Conservation (phyloP, 2,797 vertebrate genomes). For the Denticeps clupeoides region DNA sequence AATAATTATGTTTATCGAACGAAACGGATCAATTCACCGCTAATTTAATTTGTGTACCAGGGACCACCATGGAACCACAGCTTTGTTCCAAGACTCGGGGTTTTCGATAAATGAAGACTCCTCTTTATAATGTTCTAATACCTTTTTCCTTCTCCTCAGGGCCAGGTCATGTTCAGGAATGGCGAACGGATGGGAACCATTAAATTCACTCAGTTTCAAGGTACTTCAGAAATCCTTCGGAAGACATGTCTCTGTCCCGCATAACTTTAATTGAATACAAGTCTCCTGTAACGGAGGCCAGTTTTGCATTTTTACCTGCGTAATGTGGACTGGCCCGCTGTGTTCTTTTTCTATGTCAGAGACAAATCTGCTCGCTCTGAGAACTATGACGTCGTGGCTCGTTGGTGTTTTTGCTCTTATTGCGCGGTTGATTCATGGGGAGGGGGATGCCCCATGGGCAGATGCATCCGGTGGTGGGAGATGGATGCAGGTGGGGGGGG, state of each 20-base stretch:
- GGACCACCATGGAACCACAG: no score
- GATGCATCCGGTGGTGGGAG: background rate
- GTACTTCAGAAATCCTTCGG: conserved; percentile 46
- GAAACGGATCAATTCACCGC: conserved; percentile 47
- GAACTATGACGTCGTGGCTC: background rate
- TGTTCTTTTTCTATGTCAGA: no score
- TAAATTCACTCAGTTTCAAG: conserved; percentile 98
- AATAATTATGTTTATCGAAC: conserved; percentile 43
- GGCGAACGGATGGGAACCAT: conserved; percentile 98
- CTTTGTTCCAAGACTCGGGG: no score
- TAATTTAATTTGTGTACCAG: conserved; percentile 45
- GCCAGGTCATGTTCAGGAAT: conserved; percentile 97
- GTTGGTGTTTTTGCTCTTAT: background rate
- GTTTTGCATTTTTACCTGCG: no score
- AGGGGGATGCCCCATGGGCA: conserved; percentile 11
- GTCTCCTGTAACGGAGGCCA: no score
- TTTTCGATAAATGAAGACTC: no score
- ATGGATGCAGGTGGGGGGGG: background rate
- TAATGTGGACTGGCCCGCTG: no score
- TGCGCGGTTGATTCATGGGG: conserved; percentile 19
- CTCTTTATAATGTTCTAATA: no score
- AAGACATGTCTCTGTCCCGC: background rate
- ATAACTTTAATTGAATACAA: no score
- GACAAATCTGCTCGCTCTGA: no score
- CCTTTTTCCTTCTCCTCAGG: conserved; percentile 54